Percentiles rank a stretch among this genome's conserved stretches.
Conservation (phyloP, 2,888 invertebrate species). For the Zelleria hepariella region DNA sequence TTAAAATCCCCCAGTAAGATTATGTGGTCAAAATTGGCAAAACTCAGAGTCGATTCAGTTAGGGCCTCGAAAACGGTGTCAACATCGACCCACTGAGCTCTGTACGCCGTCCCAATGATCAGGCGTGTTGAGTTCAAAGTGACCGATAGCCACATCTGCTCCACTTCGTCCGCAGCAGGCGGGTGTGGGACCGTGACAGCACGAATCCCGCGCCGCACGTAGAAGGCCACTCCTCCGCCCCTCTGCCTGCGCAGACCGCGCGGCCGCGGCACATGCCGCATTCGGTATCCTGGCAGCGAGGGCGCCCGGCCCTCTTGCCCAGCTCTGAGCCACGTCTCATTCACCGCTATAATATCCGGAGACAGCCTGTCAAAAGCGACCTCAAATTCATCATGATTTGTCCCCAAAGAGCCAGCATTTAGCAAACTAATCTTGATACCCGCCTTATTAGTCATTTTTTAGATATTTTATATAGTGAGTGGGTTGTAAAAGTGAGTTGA, state of each 20-base stretch:
- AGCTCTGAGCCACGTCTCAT: not conserved
- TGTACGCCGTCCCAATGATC: too few relatives aligned
- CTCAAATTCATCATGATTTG: not conserved
- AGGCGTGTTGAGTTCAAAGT: too few relatives aligned
- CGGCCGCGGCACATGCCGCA: not conserved
- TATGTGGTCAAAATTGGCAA: too few relatives aligned
- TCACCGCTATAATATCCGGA: slow-evolving; percentile 4
- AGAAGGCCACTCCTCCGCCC: slow-evolving; percentile 3
- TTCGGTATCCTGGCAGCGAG: not conserved
- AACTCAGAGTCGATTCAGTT: too few relatives aligned
- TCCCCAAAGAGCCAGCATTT: slow-evolving; percentile 1
- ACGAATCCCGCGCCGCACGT: not conserved
- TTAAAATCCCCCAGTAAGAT: too few relatives aligned
- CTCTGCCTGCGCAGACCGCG: not conserved
- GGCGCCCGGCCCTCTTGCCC: not conserved
- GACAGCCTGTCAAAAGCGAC: not conserved
- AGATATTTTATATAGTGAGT: too few relatives aligned
- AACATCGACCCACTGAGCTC: too few relatives aligned
- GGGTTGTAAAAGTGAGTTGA: not conserved
- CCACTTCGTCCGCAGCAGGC: too few relatives aligned
- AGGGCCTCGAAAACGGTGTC: too few relatives aligned
- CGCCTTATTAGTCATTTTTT: too few relatives aligned
- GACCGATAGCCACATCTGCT: too few relatives aligned
- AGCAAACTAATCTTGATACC: not conserved
- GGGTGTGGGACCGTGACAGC: too few relatives aligned